Evolutionary conservation across 2,888 invertebrate genomes (phyloP).

Genomic region (Caenorhabditis panamensis): DNA sequence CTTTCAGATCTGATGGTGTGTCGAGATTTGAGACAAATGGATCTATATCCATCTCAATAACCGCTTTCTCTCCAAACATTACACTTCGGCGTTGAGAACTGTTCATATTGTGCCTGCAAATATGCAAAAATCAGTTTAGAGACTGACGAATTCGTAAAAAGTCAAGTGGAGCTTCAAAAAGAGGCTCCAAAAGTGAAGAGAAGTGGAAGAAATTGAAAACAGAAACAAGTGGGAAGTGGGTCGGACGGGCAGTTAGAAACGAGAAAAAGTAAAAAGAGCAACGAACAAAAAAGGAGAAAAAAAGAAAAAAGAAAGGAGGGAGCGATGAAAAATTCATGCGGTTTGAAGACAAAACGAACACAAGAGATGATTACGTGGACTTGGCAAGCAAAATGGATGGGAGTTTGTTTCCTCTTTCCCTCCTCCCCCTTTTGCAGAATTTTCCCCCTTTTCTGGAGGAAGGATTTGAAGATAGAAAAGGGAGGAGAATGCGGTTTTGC

Average conservation of each 20-base stretch:
- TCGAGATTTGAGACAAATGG: slow-evolving; percentile 53
- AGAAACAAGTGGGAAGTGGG: background rate
- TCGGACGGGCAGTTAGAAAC: background rate
- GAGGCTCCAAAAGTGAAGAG: too few species aligned
- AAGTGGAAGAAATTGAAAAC: too few species aligned
- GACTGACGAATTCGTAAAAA: background rate
- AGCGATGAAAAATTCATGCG: slow-evolving; percentile 49
- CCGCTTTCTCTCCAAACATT: slow-evolving; percentile 54
- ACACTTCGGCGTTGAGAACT: slow-evolving; percentile 48
- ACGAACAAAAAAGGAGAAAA: slow-evolving; percentile 13
- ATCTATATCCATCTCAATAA: slow-evolving; percentile 59
- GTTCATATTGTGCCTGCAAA: slow-evolving; percentile 34
- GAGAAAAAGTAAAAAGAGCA: slow-evolving; percentile 16
- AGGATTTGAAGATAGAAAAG: too few species aligned
- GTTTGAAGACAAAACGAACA: slow-evolving; percentile 42
- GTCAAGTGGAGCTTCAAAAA: background rate
- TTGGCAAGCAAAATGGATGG: slow-evolving; percentile 87
- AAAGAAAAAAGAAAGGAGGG: slow-evolving; percentile 11
- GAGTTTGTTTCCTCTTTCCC: slow-evolving; percentile 81
- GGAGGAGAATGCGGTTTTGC: too few species aligned
- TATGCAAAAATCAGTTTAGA: background rate
- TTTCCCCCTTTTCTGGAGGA: background rate
- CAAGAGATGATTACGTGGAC: slow-evolving; percentile 45
- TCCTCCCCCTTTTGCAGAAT: background rate
- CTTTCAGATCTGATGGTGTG: slow-evolving; percentile 50